phyloP scores from a whole-genome alignment of 1,140 invertebrate genomes.

The Hycleus cichorii region DNA sequence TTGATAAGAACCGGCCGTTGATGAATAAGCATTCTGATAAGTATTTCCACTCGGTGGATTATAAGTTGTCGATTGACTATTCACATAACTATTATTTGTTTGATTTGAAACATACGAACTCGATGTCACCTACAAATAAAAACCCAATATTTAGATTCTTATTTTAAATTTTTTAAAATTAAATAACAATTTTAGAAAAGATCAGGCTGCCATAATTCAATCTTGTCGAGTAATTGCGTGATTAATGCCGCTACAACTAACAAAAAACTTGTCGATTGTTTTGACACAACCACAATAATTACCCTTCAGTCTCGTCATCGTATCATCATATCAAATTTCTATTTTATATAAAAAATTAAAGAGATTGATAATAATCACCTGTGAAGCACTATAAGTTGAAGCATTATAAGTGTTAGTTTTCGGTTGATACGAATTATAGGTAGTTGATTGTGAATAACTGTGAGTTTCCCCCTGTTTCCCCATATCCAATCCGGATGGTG shows the following conservation, averaged over 20 bases:
- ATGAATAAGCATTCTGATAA: constrained; percentile 36
- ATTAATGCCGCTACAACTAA: neutral
- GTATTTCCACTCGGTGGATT: constrained; percentile 12
- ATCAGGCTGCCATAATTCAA: constrained; percentile 22
- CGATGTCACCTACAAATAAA: constrained; percentile 20
- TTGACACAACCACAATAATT: neutral
- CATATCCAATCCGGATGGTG: constrained; percentile 26
- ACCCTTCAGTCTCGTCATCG: constrained; percentile 26
- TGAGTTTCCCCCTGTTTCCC: constrained; percentile 32
- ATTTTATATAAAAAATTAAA: too few relatives aligned
- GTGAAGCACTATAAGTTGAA: constrained; percentile 30
- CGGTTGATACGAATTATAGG: constrained; percentile 34
- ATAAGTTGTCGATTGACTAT: constrained; percentile 27
- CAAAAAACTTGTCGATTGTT: constrained; percentile 19
- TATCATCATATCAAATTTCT: constrained; percentile 17
- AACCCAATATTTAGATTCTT: constrained; percentile 1
- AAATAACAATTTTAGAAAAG: neutral
- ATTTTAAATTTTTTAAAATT: neutral
- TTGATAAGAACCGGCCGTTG: constrained; percentile 26
- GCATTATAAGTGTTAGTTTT: constrained; percentile 34
- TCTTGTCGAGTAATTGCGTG: neutral
- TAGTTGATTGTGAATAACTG: constrained; percentile 28
- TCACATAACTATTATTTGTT: constrained; percentile 32
- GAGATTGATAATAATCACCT: constrained; percentile 16
- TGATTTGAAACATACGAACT: constrained; percentile 35